Evolutionary conservation across 2,797 vertebrate genomes (phyloP), one percentile per base, ranked within the genome.

Genomic region (Tokudaia tokunoshimensis): DNA sequence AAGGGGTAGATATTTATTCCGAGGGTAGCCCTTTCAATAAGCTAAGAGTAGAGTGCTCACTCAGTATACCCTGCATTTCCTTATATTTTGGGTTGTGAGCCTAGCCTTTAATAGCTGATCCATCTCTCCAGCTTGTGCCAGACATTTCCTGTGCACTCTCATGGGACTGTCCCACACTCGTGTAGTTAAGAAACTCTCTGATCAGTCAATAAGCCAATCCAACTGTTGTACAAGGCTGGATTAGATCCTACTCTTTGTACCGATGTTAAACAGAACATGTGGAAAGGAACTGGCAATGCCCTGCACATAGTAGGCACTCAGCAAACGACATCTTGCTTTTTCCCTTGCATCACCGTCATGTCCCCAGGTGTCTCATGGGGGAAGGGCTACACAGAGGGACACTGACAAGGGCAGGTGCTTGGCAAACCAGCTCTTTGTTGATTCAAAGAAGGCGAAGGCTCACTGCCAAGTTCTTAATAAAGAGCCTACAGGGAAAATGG

Each of bases 401-500:
- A 74, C 2, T 57, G 88, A 86, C 65, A 78, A 84, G 50, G 92
- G 67, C 55, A 83, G 75, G 65, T 74, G 41, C 65, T 91, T 87
- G 63, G 86, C 92, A 94, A 78, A 50, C 70, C 55, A 59, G 82
- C 63, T 79, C 75, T 87, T 67, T 80, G 9, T 9, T 0, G 79
- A 78, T 72, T 2, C 85, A 59, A 19, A 57, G 50, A 78, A 50
- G 44, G 78, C 89, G 72, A 44, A 47, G 92, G 95, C 92, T 92
- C 80, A 2, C 26, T 61, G 94, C 96, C 96, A 97, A 95, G 85
- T 26, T 95, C 83, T 95, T 95, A 96, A 94, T 87, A 94, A 95
- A 85, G 19, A 96, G 52, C 20, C 76, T 82, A 79, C 47, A 79
- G 75, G 93, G 75, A 41, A 74, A 86, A 93, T 37, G 89, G 70